Percentiles rank a stretch among this genome's conserved stretches.
These are phyloP conservation scores for Stegastes partitus DNA, from an alignment of 2,113 vertebrate species.

Conservation along the genomic window DNA sequence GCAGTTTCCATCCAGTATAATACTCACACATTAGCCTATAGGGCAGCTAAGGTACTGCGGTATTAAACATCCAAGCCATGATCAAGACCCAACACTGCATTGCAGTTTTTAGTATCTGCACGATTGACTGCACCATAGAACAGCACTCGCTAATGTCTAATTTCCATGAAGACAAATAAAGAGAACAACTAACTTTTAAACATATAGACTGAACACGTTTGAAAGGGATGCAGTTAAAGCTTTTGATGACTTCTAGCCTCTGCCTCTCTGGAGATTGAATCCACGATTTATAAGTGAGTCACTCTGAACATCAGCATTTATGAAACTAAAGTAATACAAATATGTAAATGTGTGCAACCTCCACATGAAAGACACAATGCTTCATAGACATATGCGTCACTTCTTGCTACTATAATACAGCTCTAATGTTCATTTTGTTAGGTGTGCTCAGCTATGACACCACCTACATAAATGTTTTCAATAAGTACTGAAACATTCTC, in stretches of 20 bases:
- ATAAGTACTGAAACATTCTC: neutral
- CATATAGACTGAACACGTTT: too few species aligned
- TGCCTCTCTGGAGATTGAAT: neutral
- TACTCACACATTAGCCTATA: too few species aligned
- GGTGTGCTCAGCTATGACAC: neutral
- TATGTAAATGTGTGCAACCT: neutral
- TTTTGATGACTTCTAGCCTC: neutral
- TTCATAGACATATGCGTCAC: neutral
- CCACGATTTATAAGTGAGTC: neutral
- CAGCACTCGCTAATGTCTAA: neutral
- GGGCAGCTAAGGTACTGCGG: too few species aligned
- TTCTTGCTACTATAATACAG: neutral
- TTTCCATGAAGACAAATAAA: neutral
- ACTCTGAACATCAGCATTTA: neutral
- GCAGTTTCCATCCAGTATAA: too few species aligned
- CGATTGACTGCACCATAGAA: neutral
- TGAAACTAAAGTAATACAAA: conserved; percentile 4
- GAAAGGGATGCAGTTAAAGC: neutral
- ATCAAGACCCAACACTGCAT: too few species aligned
- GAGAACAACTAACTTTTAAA: too few species aligned
- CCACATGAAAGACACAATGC: neutral
- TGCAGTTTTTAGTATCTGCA: too few species aligned
- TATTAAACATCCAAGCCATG: too few species aligned
- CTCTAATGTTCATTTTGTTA: neutral
- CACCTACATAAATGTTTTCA: neutral